Evolutionary conservation across 1,140 invertebrate genomes (phyloP).

Genomic region (Drosophila lini): DNA sequence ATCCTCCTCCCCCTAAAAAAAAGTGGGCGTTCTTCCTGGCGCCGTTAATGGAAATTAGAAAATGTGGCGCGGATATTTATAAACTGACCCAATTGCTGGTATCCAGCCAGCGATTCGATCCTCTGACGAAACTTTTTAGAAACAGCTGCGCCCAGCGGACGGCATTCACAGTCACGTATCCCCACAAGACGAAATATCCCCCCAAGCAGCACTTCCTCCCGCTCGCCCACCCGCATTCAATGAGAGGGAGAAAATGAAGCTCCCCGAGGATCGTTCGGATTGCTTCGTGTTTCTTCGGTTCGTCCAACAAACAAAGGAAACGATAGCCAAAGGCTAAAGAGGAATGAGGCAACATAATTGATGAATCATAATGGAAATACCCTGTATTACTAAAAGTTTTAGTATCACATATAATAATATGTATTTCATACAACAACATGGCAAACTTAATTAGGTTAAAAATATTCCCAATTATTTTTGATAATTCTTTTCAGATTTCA

Average conservation of each 20-base stretch:
- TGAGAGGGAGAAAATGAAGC: not conserved
- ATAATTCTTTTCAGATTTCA: too few relatives aligned
- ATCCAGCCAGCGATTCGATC: constrained; percentile 63
- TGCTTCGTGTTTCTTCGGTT: constrained; percentile 1
- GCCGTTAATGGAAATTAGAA: constrained; percentile 57
- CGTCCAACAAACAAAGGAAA: constrained; percentile 34
- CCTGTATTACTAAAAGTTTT: constrained; percentile 1
- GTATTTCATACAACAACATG: too few relatives aligned
- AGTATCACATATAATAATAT: not conserved
- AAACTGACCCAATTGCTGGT: constrained; percentile 69
- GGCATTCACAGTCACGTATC: constrained; percentile 19
- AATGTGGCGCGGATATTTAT: constrained; percentile 63
- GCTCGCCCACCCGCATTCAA: not conserved
- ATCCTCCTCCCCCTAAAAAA: not conserved
- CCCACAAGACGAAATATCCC: constrained; percentile 17
- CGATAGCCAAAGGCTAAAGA: constrained; percentile 21
- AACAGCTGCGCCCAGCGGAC: constrained; percentile 47
- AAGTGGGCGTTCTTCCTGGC: constrained; percentile 52
- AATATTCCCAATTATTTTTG: too few relatives aligned
- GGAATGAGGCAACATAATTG: not conserved
- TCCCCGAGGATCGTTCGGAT: constrained; percentile 32
- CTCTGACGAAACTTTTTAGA: constrained; percentile 61
- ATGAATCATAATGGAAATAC: not conserved
- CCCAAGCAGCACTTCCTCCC: not conserved
- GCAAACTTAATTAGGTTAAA: too few relatives aligned